Percentiles rank a stretch among this genome's conserved stretches.
These are phyloP conservation scores for Pseudorasbora parva DNA, from an alignment of 2,113 vertebrate genomes.

Conservation along the genomic window DNA sequence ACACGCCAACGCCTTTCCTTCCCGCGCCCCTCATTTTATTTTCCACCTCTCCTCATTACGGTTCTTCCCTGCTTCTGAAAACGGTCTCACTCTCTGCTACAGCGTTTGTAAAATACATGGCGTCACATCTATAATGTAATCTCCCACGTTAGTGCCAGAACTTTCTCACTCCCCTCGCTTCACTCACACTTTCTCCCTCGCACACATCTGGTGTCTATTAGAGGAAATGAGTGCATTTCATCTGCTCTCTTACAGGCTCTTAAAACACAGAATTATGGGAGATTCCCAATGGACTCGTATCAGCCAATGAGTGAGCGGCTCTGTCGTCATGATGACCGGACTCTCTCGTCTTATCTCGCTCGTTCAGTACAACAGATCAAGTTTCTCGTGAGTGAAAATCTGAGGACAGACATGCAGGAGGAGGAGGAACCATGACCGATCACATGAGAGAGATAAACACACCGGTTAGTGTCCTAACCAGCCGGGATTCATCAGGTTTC, in stretches of 20 bases:
- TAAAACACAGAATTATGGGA: conserved; percentile 55
- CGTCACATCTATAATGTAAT: conserved; percentile 63
- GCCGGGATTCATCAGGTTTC: background rate
- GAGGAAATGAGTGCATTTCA: conserved; percentile 30
- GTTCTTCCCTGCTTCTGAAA: conserved; percentile 35
- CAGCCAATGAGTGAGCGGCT: conserved; percentile 38
- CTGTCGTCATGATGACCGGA: conserved; percentile 11
- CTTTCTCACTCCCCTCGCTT: conserved; percentile 33
- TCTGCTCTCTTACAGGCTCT: conserved; percentile 39
- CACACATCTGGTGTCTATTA: conserved; percentile 63
- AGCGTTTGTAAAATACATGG: conserved; percentile 61
- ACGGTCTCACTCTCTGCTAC: background rate
- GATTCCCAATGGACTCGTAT: conserved; percentile 47
- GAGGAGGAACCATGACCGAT: background rate
- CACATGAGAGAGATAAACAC: background rate
- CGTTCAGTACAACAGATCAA: conserved; percentile 31
- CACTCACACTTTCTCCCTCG: conserved; percentile 19
- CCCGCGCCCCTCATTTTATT: conserved; percentile 4
- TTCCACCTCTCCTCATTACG: conserved; percentile 37
- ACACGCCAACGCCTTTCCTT: conserved; percentile 20
- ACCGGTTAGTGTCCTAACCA: too few relatives aligned
- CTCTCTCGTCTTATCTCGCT: conserved; percentile 17
- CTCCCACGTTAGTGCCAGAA: conserved; percentile 49
- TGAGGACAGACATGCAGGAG: background rate
- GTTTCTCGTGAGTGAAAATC: conserved; percentile 18